These are phyloP conservation scores for Alethe diademata DNA, from an alignment of 2,113 vertebrate genomes.

Conservation along the genomic window DNA sequence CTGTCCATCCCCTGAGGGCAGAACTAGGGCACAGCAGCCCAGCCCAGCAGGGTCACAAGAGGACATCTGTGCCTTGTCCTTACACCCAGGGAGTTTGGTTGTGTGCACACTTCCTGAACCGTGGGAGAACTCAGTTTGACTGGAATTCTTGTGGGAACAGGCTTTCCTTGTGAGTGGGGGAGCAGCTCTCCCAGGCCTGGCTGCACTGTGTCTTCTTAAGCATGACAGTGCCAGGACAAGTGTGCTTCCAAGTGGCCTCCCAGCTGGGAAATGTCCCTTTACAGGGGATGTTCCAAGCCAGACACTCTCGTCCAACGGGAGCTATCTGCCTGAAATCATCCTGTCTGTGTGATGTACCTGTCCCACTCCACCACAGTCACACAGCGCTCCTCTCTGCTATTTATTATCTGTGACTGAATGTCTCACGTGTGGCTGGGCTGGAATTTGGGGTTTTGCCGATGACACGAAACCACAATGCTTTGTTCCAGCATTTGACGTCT, in stretches of 20 bases:
- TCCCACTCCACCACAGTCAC: neutral
- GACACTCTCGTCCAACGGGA: neutral
- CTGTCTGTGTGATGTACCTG: neutral
- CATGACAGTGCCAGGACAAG: neutral
- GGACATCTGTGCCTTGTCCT: neutral
- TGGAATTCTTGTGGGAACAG: slow-evolving; percentile 3
- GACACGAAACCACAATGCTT: neutral
- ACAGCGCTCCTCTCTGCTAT: neutral
- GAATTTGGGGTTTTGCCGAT: neutral
- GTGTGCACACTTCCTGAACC: neutral
- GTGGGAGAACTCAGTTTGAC: neutral
- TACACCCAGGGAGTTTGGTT: neutral
- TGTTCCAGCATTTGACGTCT: neutral
- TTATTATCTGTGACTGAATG: neutral
- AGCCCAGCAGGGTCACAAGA: neutral
- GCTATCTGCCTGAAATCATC: neutral
- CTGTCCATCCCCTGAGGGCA: neutral
- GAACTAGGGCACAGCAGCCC: neutral
- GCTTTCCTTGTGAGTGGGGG: neutral
- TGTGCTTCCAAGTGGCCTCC: neutral
- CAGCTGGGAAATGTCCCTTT: neutral
- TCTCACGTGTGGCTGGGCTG: neutral
- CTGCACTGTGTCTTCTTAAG: neutral
- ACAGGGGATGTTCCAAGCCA: neutral
- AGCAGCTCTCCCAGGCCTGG: neutral